Evolutionary conservation across 2,113 vertebrate genomes (phyloP).

Genomic region (Mesocricetus auratus): DNA sequence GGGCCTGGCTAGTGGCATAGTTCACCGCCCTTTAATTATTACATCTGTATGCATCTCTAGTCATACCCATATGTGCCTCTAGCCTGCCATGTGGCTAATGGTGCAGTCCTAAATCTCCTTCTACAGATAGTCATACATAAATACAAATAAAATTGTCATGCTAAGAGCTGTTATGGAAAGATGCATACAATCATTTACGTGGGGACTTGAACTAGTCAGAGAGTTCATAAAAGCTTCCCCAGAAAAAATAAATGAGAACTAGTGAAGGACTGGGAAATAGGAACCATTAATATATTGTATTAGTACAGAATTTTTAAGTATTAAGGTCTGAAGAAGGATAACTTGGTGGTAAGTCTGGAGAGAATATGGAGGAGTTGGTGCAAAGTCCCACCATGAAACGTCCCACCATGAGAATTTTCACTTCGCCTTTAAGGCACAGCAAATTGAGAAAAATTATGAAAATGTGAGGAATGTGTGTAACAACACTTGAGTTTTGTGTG

Average conservation of each 20-base stretch:
- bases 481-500: neutral
- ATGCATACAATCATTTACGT: neutral
- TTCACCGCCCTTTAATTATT: too few species aligned
- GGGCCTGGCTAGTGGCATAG: too few species aligned
- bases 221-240: neutral
- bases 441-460: conserved; percentile 2
- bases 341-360: neutral
- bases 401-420: neutral
- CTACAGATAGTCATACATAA: neutral
- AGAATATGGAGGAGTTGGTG: neutral
- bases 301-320: neutral
- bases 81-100: too few species aligned
- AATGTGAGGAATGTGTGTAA: neutral
- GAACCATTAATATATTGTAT: neutral
- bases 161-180: neutral
- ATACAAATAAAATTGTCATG: neutral
- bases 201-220: neutral
- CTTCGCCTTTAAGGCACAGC: neutral
- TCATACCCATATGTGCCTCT: too few species aligned
- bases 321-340: neutral
- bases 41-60: too few species aligned
- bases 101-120: too few species aligned
- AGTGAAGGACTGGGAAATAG: neutral
- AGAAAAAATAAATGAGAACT: neutral
- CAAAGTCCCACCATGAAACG: neutral